These are phyloP conservation scores for Drosophila tropicalis DNA, from an alignment of 1,140 invertebrate genomes.

Conservation along the genomic window DNA sequence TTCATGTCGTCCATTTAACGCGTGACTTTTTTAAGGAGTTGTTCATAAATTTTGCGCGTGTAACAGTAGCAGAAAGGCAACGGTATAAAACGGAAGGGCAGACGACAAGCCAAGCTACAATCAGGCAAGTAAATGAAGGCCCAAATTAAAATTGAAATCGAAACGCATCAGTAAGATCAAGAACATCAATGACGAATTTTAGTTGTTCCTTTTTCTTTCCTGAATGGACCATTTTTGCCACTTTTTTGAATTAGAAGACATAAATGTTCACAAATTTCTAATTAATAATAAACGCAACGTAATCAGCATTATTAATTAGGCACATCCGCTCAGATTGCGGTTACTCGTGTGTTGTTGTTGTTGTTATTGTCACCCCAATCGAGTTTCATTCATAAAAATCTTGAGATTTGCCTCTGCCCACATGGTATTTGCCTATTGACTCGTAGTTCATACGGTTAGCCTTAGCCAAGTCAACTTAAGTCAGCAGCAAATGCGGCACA, in stretches of 20 bases:
- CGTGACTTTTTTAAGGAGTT: conserved; percentile 75
- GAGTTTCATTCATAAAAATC: conserved; percentile 77
- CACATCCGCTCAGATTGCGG: conserved; percentile 64
- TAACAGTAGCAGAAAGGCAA: conserved; percentile 74
- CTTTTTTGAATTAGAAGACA: not conserved
- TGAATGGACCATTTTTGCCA: not conserved
- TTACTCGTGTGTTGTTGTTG: conserved; percentile 12
- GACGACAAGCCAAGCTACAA: not conserved
- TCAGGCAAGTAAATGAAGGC: conserved; percentile 48
- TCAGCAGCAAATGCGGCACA: conserved; percentile 48
- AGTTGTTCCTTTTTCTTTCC: too few relatives aligned
- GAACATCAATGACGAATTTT: not conserved
- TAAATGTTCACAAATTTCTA: conserved; percentile 58
- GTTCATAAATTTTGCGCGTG: conserved; percentile 79
- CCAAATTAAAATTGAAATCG: conserved; percentile 31
- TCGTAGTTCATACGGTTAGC: conserved; percentile 35
- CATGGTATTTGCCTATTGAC: conserved; percentile 72
- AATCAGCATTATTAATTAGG: conserved; percentile 78
- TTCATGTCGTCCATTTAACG: conserved; percentile 79
- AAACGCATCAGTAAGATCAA: not conserved
- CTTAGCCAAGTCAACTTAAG: conserved; percentile 61
- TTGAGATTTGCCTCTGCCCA: conserved; percentile 52
- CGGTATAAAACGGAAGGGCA: conserved; percentile 32
- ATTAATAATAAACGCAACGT: conserved; percentile 73
- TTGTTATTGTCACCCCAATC: conserved; percentile 31